These are phyloP conservation scores for Eubasilissa splendida DNA, from an alignment of 2,888 invertebrate genomes.

Conservation along the genomic window DNA sequence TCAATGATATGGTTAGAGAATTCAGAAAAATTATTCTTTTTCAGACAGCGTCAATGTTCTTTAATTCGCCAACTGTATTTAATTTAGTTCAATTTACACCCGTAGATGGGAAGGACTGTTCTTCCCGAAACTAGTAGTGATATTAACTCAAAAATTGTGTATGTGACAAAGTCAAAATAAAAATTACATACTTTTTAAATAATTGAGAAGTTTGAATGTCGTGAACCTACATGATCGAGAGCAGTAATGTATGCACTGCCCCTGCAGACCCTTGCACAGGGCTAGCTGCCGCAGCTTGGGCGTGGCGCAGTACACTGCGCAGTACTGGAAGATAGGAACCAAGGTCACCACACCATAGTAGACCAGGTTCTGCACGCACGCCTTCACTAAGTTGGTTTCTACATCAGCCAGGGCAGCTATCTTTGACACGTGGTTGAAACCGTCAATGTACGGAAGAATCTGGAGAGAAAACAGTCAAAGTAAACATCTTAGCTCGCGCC, in stretches of 20 bases:
- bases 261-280: slow-evolving; percentile 77
- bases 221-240: slow-evolving; percentile 76
- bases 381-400: slow-evolving; percentile 85
- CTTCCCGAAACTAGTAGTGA: too few relatives aligned
- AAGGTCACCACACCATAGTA: slow-evolving; percentile 83
- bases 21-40: too few relatives aligned
- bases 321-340: slow-evolving; percentile 87
- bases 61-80: too few relatives aligned
- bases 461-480: slow-evolving; percentile 61
- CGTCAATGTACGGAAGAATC: slow-evolving; percentile 86
- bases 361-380: slow-evolving; percentile 86
- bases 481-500: too few relatives aligned
- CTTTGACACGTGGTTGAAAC: slow-evolving; percentile 85
- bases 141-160: too few relatives aligned
- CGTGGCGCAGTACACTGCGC: slow-evolving; percentile 75
- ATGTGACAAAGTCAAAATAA: too few relatives aligned
- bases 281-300: slow-evolving; percentile 79
- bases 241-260: slow-evolving; percentile 80
- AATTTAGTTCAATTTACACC: too few relatives aligned
- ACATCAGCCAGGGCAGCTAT: slow-evolving; percentile 87
- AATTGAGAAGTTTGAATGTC: too few relatives aligned
- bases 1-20: too few relatives aligned
- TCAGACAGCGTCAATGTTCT: too few relatives aligned
- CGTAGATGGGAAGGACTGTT: too few relatives aligned
- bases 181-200: too few relatives aligned